These are phyloP conservation scores for Bubo blakistoni DNA, from an alignment of 2,113 vertebrate genomes.

Conservation along the genomic window DNA sequence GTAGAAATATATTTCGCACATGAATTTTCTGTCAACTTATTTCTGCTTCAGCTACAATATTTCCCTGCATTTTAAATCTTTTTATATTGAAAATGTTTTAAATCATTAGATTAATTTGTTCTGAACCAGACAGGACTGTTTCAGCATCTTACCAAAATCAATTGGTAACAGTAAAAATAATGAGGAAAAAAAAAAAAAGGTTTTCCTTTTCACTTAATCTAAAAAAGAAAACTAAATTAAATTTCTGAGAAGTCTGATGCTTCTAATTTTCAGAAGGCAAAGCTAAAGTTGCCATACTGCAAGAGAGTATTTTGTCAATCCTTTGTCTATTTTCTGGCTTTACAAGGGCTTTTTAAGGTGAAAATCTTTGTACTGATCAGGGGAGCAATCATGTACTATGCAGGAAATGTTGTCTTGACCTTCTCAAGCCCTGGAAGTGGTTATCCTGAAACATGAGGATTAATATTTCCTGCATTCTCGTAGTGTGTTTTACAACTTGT, in stretches of 20 bases:
- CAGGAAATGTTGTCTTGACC: neutral
- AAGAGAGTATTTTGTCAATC: neutral
- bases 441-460: conserved; percentile 35
- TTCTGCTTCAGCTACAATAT: neutral
- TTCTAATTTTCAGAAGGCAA: neutral
- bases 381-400: neutral
- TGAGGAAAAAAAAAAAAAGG: neutral
- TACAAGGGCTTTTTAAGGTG: neutral
- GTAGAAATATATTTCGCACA: neutral
- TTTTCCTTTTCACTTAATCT: neutral
- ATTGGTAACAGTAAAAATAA: neutral
- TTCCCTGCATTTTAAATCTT: neutral
- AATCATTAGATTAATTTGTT: conserved; percentile 30
- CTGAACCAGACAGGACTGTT: neutral
- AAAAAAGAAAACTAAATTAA: neutral
- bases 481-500: neutral
- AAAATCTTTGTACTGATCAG: conserved; percentile 14
- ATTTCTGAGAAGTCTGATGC: neutral
- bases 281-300: neutral
- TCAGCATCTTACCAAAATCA: conserved; percentile 13
- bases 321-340: neutral
- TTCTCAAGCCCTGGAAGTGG: conserved; percentile 17
- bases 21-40: neutral
- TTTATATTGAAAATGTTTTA: conserved; percentile 43
- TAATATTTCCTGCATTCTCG: conserved; percentile 43